Evolutionary conservation across 2,888 invertebrate genomes (phyloP).

Genomic region (Clusia tigrina): DNA sequence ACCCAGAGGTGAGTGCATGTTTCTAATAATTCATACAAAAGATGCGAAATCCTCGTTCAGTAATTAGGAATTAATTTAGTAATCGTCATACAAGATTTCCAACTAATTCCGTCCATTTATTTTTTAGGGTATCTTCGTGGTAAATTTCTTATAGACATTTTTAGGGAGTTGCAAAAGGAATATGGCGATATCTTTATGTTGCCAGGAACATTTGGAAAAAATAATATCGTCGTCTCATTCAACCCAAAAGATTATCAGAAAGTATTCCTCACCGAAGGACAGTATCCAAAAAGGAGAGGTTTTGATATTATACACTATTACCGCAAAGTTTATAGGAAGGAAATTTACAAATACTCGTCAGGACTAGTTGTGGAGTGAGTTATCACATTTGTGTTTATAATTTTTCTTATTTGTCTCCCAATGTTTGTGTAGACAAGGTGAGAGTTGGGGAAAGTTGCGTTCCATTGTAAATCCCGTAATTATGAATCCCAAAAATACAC

Average conservation of each 20-base stretch:
- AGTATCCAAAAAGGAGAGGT: slow-evolving; percentile 63
- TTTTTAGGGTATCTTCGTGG: no score
- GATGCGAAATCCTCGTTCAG: no score
- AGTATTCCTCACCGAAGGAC: slow-evolving; percentile 65
- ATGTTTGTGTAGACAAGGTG: slow-evolving; percentile 64
- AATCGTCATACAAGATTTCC: no score
- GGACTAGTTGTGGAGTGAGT: slow-evolving; percentile 11
- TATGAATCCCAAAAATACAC: slow-evolving; percentile 69
- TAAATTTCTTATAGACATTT: no score
- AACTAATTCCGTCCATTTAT: no score
- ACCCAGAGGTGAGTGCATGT: no score
- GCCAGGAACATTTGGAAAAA: slow-evolving; percentile 57
- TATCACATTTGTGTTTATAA: background rate
- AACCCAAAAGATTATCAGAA: slow-evolving; percentile 67
- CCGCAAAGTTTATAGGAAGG: slow-evolving; percentile 43
- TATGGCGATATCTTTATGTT: slow-evolving; percentile 63
- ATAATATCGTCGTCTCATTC: slow-evolving; percentile 62
- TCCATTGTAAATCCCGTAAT: slow-evolving; percentile 73
- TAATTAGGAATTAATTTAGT: no score
- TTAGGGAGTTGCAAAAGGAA: no score
- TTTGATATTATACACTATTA: slow-evolving; percentile 62
- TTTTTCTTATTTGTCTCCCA: background rate
- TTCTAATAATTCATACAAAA: no score
- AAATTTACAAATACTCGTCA: slow-evolving; percentile 26
- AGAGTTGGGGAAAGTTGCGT: slow-evolving; percentile 73